phyloP scores from a whole-genome alignment of 2,888 invertebrate genomes.

The Schizotus pectinicornis region DNA sequence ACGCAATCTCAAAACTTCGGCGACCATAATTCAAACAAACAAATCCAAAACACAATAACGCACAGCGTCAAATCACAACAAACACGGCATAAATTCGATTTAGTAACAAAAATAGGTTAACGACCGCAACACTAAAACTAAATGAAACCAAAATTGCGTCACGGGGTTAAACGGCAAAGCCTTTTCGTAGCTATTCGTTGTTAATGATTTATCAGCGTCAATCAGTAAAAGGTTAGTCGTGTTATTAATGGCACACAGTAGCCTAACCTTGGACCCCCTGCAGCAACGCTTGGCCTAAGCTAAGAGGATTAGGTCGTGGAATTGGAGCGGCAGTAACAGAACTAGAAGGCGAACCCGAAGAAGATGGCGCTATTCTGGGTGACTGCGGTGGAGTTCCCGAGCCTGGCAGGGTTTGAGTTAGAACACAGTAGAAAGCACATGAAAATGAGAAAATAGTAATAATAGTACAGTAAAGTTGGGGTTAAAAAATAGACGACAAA shows the following conservation, averaged over 20 bases:
- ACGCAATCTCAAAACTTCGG: too few species aligned
- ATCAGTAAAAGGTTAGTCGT: not conserved
- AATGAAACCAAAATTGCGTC: too few species aligned
- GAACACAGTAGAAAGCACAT: slow-evolving; percentile 21
- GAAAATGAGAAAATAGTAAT: slow-evolving; percentile 1
- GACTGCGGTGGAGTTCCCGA: slow-evolving; percentile 57
- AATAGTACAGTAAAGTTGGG: not conserved
- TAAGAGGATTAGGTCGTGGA: slow-evolving; percentile 49
- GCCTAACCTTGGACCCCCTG: slow-evolving; percentile 61
- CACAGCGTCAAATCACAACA: not conserved
- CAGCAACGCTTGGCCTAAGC: slow-evolving; percentile 58
- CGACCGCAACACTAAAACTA: too few species aligned
- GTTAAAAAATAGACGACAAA: too few species aligned
- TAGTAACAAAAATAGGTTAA: slow-evolving; percentile 21
- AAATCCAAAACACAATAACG: slow-evolving; percentile 21
- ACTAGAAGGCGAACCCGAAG: slow-evolving; percentile 52
- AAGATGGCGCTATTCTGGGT: slow-evolving; percentile 51
- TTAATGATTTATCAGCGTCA: too few species aligned
- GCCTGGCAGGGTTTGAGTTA: slow-evolving; percentile 44
- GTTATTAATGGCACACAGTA: slow-evolving; percentile 23
- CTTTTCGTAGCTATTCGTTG: too few species aligned
- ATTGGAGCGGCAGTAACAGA: slow-evolving; percentile 47
- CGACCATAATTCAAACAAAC: slow-evolving; percentile 32
- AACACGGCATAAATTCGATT: slow-evolving; percentile 11
- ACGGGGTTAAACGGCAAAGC: too few species aligned